Evolutionary conservation across 2,113 vertebrate genomes (phyloP).

Genomic region (Cephalophus harveyi): DNA sequence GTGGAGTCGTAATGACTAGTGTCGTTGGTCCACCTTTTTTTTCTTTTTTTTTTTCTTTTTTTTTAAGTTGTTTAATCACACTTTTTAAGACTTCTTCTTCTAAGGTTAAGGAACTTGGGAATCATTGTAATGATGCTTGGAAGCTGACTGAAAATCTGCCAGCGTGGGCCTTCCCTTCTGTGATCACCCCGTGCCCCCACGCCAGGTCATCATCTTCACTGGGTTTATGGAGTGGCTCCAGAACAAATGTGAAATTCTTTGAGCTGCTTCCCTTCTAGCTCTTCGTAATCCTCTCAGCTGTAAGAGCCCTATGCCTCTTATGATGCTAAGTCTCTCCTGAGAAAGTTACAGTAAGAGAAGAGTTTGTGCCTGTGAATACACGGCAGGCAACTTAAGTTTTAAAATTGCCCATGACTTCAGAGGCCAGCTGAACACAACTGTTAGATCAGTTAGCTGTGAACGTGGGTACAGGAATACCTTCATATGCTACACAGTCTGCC

Average conservation of each 20-base stretch:
- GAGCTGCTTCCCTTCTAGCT: background rate
- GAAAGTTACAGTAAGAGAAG: background rate
- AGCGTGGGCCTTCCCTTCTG: background rate
- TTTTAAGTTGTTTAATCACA: background rate
- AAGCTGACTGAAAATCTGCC: background rate
- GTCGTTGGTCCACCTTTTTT: background rate
- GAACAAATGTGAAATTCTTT: background rate
- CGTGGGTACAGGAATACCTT: background rate
- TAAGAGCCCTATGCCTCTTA: background rate
- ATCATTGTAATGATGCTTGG: background rate
- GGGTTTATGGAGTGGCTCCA: background rate
- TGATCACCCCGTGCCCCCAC: fast-evolving
- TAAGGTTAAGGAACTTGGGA: background rate
- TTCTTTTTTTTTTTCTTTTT: background rate
- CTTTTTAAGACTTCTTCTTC: background rate
- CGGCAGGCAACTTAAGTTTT: background rate
- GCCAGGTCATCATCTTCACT: background rate
- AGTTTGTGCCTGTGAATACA: background rate
- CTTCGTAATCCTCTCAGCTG: background rate
- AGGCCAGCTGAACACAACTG: background rate
- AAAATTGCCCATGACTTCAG: background rate
- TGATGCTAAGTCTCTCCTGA: background rate
- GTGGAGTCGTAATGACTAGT: too few relatives aligned
- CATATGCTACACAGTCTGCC: background rate
- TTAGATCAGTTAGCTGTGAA: background rate